A percentile compares a stretch with the other conserved stretches of the same genome.
Evolutionary conservation across 2,113 vertebrate genomes (phyloP).

Genomic region (Hippocampus barbouri): DNA sequence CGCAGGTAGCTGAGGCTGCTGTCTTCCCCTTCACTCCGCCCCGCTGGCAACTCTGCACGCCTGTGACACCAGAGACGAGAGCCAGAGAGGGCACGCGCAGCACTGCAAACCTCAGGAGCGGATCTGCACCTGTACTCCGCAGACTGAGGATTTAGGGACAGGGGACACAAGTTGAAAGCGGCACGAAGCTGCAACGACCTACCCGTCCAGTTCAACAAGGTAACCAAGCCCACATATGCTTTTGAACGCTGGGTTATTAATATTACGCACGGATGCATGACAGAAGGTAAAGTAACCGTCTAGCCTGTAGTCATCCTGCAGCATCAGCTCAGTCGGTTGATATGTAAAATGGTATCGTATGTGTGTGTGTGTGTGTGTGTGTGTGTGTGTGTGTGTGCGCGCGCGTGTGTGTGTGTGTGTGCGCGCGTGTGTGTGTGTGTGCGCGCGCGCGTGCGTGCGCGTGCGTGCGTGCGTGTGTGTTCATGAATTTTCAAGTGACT

Average conservation of each 20-base stretch:
- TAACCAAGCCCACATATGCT: constrained; percentile 14
- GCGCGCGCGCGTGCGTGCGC: no score
- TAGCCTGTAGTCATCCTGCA: constrained; percentile 8
- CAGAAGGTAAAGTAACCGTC: constrained; percentile 4
- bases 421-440: not conserved
- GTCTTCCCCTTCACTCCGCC: constrained; percentile 23
- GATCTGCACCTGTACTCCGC: not conserved
- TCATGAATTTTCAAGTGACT: not conserved
- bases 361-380: not conserved
- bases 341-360: not conserved
- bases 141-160: constrained; percentile 30
- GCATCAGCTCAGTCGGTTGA: constrained; percentile 2
- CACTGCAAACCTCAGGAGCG: not conserved
- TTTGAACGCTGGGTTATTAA: not conserved
- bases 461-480: no score
- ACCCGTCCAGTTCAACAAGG: constrained; percentile 10
- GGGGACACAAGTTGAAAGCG: not conserved
- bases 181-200: not conserved
- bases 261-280: not conserved
- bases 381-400: not conserved
- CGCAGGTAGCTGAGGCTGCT: constrained; percentile 24
- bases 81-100: constrained; percentile 1
- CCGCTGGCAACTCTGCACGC: constrained; percentile 28
- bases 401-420: not conserved
- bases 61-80: not conserved